phyloP scores from a whole-genome alignment of 2,888 invertebrate genomes.

The Drosophila colorata region DNA sequence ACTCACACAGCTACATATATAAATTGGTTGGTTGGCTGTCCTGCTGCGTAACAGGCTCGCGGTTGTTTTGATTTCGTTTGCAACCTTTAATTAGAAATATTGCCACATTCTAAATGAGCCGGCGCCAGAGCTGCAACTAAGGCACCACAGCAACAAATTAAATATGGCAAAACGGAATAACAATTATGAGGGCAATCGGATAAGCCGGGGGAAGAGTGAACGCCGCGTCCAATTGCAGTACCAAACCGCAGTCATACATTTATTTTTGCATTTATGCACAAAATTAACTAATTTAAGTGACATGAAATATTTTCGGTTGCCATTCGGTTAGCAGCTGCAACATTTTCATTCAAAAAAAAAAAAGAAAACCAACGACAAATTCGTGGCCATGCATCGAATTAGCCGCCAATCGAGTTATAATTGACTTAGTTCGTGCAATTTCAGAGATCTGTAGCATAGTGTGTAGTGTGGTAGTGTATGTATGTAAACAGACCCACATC shows the following conservation, averaged over 20 bases:
- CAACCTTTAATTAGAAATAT: slow-evolving; percentile 81
- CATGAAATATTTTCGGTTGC: slow-evolving; percentile 67
- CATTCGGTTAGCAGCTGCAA: slow-evolving; percentile 37
- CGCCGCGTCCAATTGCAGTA: not conserved
- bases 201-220: not conserved
- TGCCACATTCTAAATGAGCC: slow-evolving; percentile 76
- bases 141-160: slow-evolving; percentile 62
- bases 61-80: slow-evolving; percentile 81
- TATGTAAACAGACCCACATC: not conserved
- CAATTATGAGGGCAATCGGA: slow-evolving; percentile 52
- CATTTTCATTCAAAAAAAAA: slow-evolving; percentile 29
- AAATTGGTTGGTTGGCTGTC: slow-evolving; percentile 52
- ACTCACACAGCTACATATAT: slow-evolving; percentile 2
- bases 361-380: slow-evolving; percentile 31
- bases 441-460: not conserved
- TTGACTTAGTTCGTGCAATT: slow-evolving; percentile 45
- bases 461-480: too few relatives aligned
- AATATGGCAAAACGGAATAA: slow-evolving; percentile 78
- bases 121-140: slow-evolving; percentile 6
- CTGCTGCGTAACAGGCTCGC: slow-evolving; percentile 59
- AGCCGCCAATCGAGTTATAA: slow-evolving; percentile 62
- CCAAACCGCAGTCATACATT: slow-evolving; percentile 60
- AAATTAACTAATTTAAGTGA: slow-evolving; percentile 79
- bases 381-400: slow-evolving; percentile 57
- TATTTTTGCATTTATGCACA: slow-evolving; percentile 72